Conservation (phyloP, 1,140 invertebrate species). For the Brachionus plicatilis region DNA sequence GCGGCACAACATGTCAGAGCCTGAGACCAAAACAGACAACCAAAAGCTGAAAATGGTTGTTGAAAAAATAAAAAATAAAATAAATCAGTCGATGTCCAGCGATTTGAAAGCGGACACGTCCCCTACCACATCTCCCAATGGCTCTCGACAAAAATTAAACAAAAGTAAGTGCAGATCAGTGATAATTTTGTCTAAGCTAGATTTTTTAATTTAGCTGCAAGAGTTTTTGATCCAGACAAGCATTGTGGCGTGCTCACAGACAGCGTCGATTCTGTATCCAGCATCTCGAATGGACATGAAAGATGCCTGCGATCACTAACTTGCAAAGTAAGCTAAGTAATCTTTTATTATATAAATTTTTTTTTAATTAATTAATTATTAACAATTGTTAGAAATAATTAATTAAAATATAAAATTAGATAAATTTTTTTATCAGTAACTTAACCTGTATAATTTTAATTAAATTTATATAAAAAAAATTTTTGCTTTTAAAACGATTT, state of each 20-base stretch:
- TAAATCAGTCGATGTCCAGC: neutral
- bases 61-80: conserved; percentile 33
- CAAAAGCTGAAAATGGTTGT: conserved; percentile 10
- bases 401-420: too few species aligned
- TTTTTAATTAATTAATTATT: neutral
- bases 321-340: conserved; percentile 63
- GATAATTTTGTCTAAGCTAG: neutral
- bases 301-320: conserved; percentile 74
- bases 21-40: neutral
- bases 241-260: conserved; percentile 71
- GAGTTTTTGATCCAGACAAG: conserved; percentile 72
- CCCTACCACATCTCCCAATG: neutral
- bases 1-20: neutral
- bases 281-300: conserved; percentile 51
- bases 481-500: too few species aligned
- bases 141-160: neutral
- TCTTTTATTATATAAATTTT: neutral
- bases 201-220: conserved; percentile 47
- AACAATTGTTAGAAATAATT: too few species aligned
- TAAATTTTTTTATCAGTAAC: too few species aligned
- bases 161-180: neutral
- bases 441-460: too few species aligned
- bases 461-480: too few species aligned
- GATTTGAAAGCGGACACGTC: neutral
- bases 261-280: conserved; percentile 55